Base-by-base conservation (phyloP, 2,888 invertebrate genomes). In the Plagiodera versicolora region DNA sequence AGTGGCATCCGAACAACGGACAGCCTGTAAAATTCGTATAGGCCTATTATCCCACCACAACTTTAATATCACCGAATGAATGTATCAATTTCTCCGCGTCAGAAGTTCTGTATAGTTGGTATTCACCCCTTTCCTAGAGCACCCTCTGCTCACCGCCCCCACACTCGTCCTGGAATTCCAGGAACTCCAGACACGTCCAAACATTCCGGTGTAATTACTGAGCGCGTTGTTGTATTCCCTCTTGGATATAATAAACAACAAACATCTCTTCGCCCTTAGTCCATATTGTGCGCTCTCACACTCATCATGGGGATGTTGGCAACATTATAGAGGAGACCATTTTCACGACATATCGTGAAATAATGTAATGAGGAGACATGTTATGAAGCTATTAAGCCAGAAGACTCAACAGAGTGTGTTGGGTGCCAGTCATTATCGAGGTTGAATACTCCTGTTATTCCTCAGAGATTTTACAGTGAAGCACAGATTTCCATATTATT, bases 181-280 rank as follows among this genome's bases (percentile, higher is more conserved):
- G 74, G 71, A 74, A 75, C 77, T 76, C 74, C 69, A 75, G 76
- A 76, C 77, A 76, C 76, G 77, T 77, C 75, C 78, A 75, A 75
- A 75, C 75, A 77, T 76, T 75, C 75, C 70, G 71, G 67, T 72
- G 77, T 75, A 77, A 77, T 76, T 77, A 76, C 75, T 66, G 70
- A 71, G 72, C 70, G 72, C 70, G 74, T 70, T 75, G 74, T 72
- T 74, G 72, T 74, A 71, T 72, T 75, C 72, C 72, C 72, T 68
- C 67, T 63, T 66, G 70, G 69, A 73, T 75, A 74, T 72, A 75
- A 74, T 75, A 74, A 75, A 74, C 74, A 74, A 71, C 63, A 60
- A 66, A 64, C 70, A 69, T 67, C 58, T 61, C 39, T 50, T 60
- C 53, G 51, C 52, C 53, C 18, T 47, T 51, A 45, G 30, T 56